These are phyloP conservation scores for Plecturocebus donacophilus DNA, from an alignment of 2,113 vertebrate genomes.

Conservation along the genomic window DNA sequence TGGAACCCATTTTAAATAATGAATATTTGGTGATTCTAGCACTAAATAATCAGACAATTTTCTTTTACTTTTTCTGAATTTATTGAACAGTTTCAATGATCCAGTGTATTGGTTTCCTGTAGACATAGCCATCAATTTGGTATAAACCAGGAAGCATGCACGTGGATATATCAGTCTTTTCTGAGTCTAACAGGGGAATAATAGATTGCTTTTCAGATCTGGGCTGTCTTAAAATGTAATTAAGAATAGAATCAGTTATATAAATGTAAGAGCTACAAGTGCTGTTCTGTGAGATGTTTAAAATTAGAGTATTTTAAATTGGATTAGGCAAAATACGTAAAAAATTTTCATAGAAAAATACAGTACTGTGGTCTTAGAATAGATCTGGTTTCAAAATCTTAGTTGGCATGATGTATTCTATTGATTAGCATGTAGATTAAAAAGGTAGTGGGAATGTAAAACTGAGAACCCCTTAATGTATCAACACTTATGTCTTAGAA, in stretches of 20 bases:
- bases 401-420: constrained; percentile 10
- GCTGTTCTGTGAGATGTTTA: not conserved
- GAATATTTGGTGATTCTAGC: not conserved
- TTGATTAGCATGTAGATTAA: constrained; percentile 32
- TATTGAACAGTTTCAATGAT: not conserved
- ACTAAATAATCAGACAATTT: not conserved
- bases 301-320: constrained; percentile 37
- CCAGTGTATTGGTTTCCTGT: not conserved
- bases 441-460: not conserved
- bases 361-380: not conserved
- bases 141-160: not conserved
- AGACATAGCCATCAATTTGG: not conserved
- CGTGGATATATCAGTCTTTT: not conserved
- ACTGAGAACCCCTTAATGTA: constrained; percentile 7
- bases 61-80: not conserved
- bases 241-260: constrained; percentile 31
- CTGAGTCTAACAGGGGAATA: not conserved
- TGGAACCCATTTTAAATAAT: not conserved
- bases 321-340: constrained; percentile 22
- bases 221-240: constrained; percentile 46
- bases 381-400: constrained; percentile 33
- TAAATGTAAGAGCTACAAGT: not conserved
- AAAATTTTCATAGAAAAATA: constrained; percentile 31
- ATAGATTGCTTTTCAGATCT: constrained; percentile 50
- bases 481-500: not conserved